phyloP scores from a whole-genome alignment of 2,888 invertebrate species.

The Papilio protenor region DNA sequence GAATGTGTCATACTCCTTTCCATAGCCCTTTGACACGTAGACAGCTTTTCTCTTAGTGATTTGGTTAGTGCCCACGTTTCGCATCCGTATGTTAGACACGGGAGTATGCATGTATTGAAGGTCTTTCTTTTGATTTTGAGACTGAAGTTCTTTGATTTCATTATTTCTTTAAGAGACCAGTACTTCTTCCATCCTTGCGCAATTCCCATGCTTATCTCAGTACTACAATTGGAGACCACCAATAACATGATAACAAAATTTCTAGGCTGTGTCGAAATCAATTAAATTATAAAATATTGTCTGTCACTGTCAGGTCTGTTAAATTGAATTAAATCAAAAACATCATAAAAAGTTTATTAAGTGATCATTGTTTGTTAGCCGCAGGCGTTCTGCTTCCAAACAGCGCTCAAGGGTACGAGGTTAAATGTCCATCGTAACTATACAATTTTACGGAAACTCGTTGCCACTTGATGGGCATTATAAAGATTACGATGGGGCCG shows the following conservation, averaged over 20 bases:
- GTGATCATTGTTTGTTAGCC: slow-evolving; percentile 11
- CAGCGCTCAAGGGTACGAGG: slow-evolving; percentile 36
- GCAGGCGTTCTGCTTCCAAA: neutral
- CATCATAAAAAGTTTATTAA: slow-evolving; percentile 12
- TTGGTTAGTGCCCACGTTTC: no score
- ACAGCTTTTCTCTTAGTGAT: no score
- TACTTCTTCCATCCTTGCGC: no score
- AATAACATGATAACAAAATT: neutral
- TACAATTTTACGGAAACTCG: slow-evolving; percentile 56
- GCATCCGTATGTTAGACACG: no score
- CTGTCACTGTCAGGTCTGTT: neutral
- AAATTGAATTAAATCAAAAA: neutral
- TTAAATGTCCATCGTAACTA: slow-evolving; percentile 47
- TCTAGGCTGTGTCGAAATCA: neutral
- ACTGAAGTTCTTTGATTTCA: no score
- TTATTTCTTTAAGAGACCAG: no score
- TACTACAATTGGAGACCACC: neutral
- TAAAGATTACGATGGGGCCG: slow-evolving; percentile 65
- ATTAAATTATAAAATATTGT: no score
- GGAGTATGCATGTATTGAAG: no score
- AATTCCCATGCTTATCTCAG: no score
- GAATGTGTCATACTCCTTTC: no score
- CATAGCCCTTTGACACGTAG: no score
- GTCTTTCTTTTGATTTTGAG: no score
- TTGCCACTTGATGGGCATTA: slow-evolving; percentile 63